These are phyloP conservation scores for Thysanoteuthis rhombus DNA, from an alignment of 2,888 invertebrate species.

Conservation along the genomic window DNA sequence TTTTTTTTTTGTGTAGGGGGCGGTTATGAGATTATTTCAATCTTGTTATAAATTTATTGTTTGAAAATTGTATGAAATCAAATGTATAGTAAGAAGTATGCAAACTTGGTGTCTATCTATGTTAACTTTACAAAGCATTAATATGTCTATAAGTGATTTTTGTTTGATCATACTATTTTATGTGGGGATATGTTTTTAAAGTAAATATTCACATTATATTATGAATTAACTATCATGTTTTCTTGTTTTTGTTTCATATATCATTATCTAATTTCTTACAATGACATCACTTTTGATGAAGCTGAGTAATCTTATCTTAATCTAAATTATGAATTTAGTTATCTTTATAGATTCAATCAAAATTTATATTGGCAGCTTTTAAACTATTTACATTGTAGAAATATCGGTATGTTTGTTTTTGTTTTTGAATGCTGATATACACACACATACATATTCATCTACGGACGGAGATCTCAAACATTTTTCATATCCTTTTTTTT, in stretches of 20 bases:
- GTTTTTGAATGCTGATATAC: slow-evolving; percentile 20
- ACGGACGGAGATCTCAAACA: slow-evolving; percentile 30
- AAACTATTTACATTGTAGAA: background rate
- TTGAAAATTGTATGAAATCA: background rate
- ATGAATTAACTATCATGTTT: background rate
- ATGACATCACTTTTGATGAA: background rate
- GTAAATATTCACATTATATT: background rate
- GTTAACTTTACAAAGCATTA: background rate
- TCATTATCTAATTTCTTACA: background rate
- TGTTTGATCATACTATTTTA: background rate
- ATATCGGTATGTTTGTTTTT: background rate
- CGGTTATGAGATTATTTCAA: background rate
- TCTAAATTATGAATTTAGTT: background rate
- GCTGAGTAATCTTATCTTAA: background rate
- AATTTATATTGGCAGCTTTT: background rate
- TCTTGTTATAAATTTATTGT: background rate
- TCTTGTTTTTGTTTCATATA: background rate
- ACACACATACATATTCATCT: slow-evolving; percentile 31
- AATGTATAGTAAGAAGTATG: background rate
- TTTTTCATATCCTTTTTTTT: slow-evolving; percentile 23
- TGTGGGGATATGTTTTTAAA: background rate
- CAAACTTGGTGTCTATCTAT: background rate
- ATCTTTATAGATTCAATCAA: background rate
- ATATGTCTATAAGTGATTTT: no score
- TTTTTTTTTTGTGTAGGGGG: background rate